Conservation (phyloP, 2,113 vertebrate genomes). For the Pica pica region DNA sequence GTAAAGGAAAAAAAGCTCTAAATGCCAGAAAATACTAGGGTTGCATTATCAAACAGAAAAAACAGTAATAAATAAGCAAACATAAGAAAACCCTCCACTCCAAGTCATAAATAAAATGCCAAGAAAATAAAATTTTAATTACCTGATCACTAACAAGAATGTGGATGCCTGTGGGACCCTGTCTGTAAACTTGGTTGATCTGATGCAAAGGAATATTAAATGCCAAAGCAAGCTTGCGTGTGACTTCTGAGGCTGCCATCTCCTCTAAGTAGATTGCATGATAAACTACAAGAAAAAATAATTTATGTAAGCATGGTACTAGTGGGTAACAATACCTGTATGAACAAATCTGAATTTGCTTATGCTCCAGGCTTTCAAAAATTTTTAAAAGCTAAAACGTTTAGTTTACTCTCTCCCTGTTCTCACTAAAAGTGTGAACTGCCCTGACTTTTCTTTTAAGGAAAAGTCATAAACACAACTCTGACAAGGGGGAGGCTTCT, state of each 20-base stretch:
- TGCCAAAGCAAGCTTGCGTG: conserved; percentile 87
- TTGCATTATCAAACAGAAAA: background rate
- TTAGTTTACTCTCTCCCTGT: background rate
- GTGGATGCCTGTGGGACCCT: conserved; percentile 92
- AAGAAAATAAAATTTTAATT: background rate
- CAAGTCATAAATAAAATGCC: background rate
- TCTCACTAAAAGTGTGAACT: background rate
- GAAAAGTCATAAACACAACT: too few relatives aligned
- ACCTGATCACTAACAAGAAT: conserved; percentile 94
- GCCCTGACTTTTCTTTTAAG: background rate
- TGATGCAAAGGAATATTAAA: conserved; percentile 87
- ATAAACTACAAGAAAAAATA: conserved; percentile 76
- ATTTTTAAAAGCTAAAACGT: background rate
- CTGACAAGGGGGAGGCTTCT: background rate
- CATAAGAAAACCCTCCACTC: background rate
- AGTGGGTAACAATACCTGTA: background rate
- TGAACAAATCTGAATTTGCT: background rate
- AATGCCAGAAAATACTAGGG: background rate
- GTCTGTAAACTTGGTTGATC: conserved; percentile 92
- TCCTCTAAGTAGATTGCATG: conserved; percentile 95
- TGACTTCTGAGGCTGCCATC: conserved; percentile 88
- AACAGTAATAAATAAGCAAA: background rate
- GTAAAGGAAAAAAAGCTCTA: background rate
- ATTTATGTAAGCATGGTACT: background rate
- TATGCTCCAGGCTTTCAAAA: background rate